These are phyloP conservation scores for Cataglyphis livida DNA, from an alignment of 2,888 invertebrate species.

Conservation along the genomic window DNA sequence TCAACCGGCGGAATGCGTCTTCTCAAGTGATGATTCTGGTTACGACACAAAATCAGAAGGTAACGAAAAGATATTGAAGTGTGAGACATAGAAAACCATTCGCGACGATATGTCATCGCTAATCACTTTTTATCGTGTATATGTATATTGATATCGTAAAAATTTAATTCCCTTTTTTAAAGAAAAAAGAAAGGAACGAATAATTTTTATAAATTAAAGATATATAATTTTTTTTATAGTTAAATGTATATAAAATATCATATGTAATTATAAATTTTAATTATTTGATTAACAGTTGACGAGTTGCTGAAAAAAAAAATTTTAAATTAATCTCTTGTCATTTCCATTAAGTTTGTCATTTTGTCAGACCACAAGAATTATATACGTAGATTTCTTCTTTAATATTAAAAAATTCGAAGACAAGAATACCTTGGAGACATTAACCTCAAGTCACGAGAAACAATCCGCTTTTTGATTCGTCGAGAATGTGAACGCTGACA, in stretches of 20 bases:
- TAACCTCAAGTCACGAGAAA: slow-evolving; percentile 60
- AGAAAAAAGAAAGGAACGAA: neutral
- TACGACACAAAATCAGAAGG: slow-evolving; percentile 62
- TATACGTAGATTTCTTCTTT: slow-evolving; percentile 10
- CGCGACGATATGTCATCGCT: slow-evolving; percentile 56
- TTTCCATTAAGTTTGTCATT: neutral
- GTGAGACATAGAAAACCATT: slow-evolving; percentile 61
- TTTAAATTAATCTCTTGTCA: neutral
- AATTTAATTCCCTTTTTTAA: neutral
- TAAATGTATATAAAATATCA: neutral
- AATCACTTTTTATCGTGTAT: slow-evolving; percentile 65
- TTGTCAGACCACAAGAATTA: neutral
- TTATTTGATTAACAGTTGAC: neutral
- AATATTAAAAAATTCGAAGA: slow-evolving; percentile 10
- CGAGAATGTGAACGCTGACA: slow-evolving; percentile 56
- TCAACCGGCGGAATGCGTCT: slow-evolving; percentile 57
- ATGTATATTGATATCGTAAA: slow-evolving; percentile 59
- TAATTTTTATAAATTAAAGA: neutral
- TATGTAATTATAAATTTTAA: neutral
- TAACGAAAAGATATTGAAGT: slow-evolving; percentile 42
- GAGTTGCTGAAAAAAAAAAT: neutral
- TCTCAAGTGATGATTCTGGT: slow-evolving; percentile 52
- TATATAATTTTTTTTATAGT: neutral
- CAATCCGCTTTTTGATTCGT: slow-evolving; percentile 57
- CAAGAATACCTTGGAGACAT: slow-evolving; percentile 54